These are phyloP conservation scores for Ramphastos sulfuratus DNA, from an alignment of 2,113 vertebrate genomes.

Conservation along the genomic window DNA sequence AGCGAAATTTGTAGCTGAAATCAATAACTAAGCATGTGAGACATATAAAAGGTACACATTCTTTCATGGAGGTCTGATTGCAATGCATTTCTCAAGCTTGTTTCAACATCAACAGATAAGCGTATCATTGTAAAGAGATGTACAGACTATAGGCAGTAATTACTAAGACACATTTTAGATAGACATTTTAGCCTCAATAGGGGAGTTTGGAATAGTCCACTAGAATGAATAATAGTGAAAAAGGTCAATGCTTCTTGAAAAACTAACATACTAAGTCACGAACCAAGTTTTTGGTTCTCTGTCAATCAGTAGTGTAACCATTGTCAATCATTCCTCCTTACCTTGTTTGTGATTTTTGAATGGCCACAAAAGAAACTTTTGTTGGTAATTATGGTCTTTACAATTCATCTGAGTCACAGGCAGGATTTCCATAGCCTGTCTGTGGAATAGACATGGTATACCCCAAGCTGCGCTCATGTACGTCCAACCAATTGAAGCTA, in stretches of 20 bases:
- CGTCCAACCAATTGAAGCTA: slow-evolving; percentile 41
- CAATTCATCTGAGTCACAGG: slow-evolving; percentile 23
- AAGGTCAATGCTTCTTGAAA: slow-evolving; percentile 50
- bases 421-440: slow-evolving; percentile 55
- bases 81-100: slow-evolving; percentile 38
- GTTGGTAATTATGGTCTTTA: slow-evolving; percentile 27
- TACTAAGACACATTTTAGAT: slow-evolving; percentile 49
- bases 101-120: slow-evolving; percentile 40
- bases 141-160: slow-evolving; percentile 28
- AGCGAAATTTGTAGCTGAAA: slow-evolving; percentile 44
- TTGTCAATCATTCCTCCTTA: slow-evolving; percentile 40
- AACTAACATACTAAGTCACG: slow-evolving; percentile 48
- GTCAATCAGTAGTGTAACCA: slow-evolving; percentile 46
- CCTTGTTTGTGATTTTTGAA: slow-evolving; percentile 56
- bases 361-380: slow-evolving; percentile 55
- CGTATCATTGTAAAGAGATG: neutral
- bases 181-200: slow-evolving; percentile 30
- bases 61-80: slow-evolving; percentile 51
- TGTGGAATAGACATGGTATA: neutral
- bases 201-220: slow-evolving; percentile 16
- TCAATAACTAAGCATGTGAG: slow-evolving; percentile 15
- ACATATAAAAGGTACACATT: slow-evolving; percentile 17
- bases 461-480: slow-evolving; percentile 33
- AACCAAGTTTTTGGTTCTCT: slow-evolving; percentile 38
- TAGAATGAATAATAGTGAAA: slow-evolving; percentile 35